Evolutionary conservation across 1,140 invertebrate species (phyloP).

Genomic region (Cyphomyrmex costatus): DNA sequence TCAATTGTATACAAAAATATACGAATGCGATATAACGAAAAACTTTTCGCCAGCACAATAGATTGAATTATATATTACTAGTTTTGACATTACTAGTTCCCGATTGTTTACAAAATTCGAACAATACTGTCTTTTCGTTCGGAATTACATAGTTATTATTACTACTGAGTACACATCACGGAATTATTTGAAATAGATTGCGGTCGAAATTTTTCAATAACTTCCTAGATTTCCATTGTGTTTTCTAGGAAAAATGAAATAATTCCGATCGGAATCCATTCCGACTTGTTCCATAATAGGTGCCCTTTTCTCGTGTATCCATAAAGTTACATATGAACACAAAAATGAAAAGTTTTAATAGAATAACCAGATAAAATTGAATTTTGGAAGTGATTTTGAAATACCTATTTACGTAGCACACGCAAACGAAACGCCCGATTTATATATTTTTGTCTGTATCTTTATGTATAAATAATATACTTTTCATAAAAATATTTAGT

Average conservation of each 20-base stretch:
- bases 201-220: too few species aligned
- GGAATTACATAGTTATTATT: conserved; percentile 1
- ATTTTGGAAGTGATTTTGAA: neutral
- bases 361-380: conserved; percentile 11
- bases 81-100: neutral
- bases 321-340: neutral
- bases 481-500: neutral
- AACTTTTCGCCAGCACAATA: neutral
- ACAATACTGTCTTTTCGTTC: neutral
- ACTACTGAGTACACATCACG: neutral
- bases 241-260: too few species aligned
- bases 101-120: neutral
- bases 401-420: neutral
- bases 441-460: neutral
- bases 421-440: neutral
- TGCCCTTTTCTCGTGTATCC: neutral
- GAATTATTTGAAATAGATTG: too few species aligned
- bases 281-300: too few species aligned
- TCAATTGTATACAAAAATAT: neutral
- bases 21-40: neutral
- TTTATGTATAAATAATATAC: neutral
- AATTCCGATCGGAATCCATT: too few species aligned
- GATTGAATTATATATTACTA: neutral
- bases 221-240: too few species aligned
- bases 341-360: neutral